These are phyloP conservation scores for Pangasius larnaudii DNA, from an alignment of 2,797 vertebrate species.

Conservation along the genomic window DNA sequence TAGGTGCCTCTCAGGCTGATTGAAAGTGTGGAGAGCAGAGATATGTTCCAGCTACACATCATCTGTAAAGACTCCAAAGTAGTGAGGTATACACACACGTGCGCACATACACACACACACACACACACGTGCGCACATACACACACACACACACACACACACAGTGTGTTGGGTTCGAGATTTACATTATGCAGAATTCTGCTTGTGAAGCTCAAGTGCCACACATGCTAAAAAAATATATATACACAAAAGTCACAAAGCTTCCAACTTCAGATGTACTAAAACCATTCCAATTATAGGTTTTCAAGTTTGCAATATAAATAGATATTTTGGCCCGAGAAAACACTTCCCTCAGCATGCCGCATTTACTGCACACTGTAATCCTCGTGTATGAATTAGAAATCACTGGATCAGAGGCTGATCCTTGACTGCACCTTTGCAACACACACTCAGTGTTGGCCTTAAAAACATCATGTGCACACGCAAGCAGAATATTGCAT, in stretches of 20 bases:
- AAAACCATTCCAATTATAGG: not conserved
- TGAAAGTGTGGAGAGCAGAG: slow-evolving; percentile 94
- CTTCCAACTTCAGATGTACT: not conserved
- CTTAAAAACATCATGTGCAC: not conserved
- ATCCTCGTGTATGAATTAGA: not conserved
- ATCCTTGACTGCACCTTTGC: not conserved
- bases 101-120: not conserved
- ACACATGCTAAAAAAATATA: slow-evolving; percentile 9
- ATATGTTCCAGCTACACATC: slow-evolving; percentile 99
- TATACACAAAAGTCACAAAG: not conserved
- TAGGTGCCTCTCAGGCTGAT: slow-evolving; percentile 98
- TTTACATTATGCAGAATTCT: not conserved
- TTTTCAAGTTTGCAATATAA: slow-evolving; percentile 2
- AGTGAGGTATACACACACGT: slow-evolving; percentile 81
- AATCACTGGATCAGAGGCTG: not conserved
- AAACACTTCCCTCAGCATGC: not conserved
- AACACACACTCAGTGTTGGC: not conserved
- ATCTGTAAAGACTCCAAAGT: slow-evolving; percentile 99
- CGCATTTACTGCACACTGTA: not conserved
- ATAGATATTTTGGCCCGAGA: not conserved
- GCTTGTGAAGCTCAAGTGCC: not conserved
- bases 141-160: not conserved
- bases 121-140: not conserved
- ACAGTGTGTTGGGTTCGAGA: not conserved
- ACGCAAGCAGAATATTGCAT: not conserved